Percentiles rank a stretch among this genome's conserved stretches.
Conservation (phyloP, 1,140 invertebrate species). For the Calosoma granatense region DNA sequence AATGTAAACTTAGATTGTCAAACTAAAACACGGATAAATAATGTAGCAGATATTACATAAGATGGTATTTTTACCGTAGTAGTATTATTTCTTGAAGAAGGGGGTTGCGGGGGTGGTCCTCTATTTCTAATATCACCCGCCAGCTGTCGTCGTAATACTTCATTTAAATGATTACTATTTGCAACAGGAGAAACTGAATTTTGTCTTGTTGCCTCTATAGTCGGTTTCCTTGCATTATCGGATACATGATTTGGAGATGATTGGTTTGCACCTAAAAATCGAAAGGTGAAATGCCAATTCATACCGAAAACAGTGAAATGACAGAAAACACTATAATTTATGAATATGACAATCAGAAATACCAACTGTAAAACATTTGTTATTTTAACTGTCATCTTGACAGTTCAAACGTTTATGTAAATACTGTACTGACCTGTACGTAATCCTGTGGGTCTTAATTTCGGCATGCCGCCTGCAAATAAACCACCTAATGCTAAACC, state of each 20-base stretch:
- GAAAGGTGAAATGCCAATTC: background rate
- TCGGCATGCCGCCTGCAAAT: slow-evolving; percentile 81
- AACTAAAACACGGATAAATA: no score
- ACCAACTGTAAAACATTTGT: background rate
- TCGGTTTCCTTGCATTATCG: slow-evolving; percentile 22
- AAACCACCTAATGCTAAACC: slow-evolving; percentile 58
- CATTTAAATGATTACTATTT: slow-evolving; percentile 16
- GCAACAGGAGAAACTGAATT: background rate
- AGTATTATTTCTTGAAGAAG: slow-evolving; percentile 12
- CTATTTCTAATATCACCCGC: slow-evolving; percentile 33
- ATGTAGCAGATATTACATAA: no score
- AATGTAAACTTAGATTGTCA: no score
- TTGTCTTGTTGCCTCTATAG: background rate
- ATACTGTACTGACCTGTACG: background rate
- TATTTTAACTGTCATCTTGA: background rate
- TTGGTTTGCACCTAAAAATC: slow-evolving; percentile 13
- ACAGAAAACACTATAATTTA: background rate
- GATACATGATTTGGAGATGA: slow-evolving; percentile 15
- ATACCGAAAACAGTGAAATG: background rate
- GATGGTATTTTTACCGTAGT: background rate
- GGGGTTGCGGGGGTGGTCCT: slow-evolving; percentile 34
- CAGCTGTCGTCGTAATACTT: slow-evolving; percentile 34
- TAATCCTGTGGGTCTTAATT: slow-evolving; percentile 63
- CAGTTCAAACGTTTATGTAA: slow-evolving; percentile 22
- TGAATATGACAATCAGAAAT: background rate